Conservation (phyloP, 2,113 vertebrate genomes). For the Archocentrus centrarchus region DNA sequence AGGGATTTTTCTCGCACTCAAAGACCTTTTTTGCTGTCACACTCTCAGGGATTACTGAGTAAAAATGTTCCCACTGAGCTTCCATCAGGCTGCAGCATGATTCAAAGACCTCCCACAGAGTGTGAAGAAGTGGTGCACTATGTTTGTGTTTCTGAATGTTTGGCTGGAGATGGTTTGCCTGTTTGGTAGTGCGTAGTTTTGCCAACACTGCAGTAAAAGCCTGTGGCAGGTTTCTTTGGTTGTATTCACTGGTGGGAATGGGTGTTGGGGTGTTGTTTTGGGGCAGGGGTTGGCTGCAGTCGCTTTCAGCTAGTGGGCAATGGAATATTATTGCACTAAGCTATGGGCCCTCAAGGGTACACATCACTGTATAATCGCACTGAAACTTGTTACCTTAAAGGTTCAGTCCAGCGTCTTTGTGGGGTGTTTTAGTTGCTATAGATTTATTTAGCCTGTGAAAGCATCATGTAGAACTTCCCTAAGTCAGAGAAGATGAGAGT, state of each 20-base stretch:
- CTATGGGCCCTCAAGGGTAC: neutral
- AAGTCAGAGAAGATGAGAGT: neutral
- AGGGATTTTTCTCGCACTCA: constrained; percentile 45
- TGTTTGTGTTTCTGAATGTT: constrained; percentile 23
- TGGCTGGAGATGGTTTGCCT: constrained; percentile 27
- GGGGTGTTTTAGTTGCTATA: neutral
- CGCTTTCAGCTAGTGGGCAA: neutral
- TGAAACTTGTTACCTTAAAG: neutral
- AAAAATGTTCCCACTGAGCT: constrained; percentile 50
- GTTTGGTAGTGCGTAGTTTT: constrained; percentile 28
- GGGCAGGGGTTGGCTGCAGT: neutral
- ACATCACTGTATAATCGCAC: neutral
- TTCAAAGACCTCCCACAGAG: constrained; percentile 64
- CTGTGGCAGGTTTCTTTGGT: constrained; percentile 1
- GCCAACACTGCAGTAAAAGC: neutral
- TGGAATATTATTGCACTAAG: neutral
- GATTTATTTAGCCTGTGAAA: neutral
- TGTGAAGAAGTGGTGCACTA: constrained; percentile 48
- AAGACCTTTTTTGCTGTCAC: constrained; percentile 48
- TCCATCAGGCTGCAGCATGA: constrained; percentile 40
- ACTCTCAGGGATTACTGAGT: constrained; percentile 26
- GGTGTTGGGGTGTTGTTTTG: neutral
- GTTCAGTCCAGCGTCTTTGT: neutral
- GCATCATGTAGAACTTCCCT: neutral
- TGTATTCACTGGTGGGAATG: constrained; percentile 13